These are phyloP conservation scores for Rhinolophus sinicus DNA, from an alignment of 2,113 vertebrate species.

Conservation along the genomic window DNA sequence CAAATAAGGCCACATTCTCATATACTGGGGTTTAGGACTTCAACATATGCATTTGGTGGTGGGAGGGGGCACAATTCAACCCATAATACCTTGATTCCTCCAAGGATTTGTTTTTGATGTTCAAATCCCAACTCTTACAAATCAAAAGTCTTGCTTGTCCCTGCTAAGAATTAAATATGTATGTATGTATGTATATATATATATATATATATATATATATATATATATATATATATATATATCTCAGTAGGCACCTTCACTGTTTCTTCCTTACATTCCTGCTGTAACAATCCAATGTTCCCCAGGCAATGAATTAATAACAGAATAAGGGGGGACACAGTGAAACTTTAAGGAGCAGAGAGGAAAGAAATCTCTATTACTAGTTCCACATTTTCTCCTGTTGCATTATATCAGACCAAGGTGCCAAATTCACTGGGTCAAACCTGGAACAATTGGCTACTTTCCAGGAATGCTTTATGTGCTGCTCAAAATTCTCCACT, in stretches of 20 bases:
- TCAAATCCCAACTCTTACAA: conserved; percentile 24
- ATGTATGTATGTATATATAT: background rate
- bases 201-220: background rate
- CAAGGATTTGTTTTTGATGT: conserved; percentile 52
- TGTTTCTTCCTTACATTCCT: conserved; percentile 31
- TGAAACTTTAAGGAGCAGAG: background rate
- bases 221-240: too few relatives aligned
- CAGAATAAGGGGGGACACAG: background rate
- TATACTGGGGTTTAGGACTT: background rate
- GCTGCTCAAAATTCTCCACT: background rate
- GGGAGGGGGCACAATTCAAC: background rate
- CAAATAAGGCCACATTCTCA: conserved; percentile 10
- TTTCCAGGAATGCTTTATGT: background rate
- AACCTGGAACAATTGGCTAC: background rate
- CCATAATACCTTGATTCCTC: background rate
- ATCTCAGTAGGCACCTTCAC: background rate
- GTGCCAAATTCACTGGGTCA: conserved; percentile 9
- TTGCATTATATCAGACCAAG: conserved; percentile 30
- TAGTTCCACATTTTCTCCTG: conserved; percentile 48
- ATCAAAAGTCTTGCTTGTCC: conserved; percentile 6
- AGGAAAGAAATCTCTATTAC: conserved; percentile 37
- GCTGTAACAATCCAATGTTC: conserved; percentile 23
- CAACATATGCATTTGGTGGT: background rate
- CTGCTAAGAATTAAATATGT: background rate
- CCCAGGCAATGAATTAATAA: conserved; percentile 39